These are phyloP conservation scores for Anoplolepis gracilipes DNA, from an alignment of 1,140 invertebrate genomes.

Conservation along the genomic window DNA sequence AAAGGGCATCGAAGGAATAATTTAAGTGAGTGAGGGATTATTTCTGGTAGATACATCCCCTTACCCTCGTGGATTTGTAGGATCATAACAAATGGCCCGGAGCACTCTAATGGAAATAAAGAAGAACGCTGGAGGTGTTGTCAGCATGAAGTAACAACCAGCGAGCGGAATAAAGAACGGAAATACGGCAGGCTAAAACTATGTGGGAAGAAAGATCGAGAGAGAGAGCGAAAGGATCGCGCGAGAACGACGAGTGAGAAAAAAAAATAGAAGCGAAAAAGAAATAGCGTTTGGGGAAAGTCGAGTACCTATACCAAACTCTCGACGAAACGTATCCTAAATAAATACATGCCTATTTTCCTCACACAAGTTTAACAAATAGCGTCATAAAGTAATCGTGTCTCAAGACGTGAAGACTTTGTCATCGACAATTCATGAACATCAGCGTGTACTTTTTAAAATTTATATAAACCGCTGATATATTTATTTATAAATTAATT, in stretches of 20 bases:
- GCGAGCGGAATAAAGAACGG: constrained; percentile 33
- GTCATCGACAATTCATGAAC: constrained; percentile 32
- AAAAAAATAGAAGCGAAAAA: constrained; percentile 54
- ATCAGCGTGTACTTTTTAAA: background rate
- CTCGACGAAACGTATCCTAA: constrained; percentile 71
- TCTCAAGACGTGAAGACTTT: background rate
- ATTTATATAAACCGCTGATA: background rate
- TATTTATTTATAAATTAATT: background rate
- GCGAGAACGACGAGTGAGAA: background rate
- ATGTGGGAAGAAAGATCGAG: background rate
- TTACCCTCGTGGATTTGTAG: constrained; percentile 43
- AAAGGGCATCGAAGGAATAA: constrained; percentile 70
- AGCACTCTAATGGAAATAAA: constrained; percentile 76
- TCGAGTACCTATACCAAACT: constrained; percentile 64
- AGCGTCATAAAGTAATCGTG: background rate
- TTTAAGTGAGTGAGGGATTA: constrained; percentile 73
- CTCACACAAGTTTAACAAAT: constrained; percentile 62
- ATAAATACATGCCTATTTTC: constrained; percentile 75
- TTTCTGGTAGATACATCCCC: constrained; percentile 40
- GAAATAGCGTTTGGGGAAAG: constrained; percentile 72
- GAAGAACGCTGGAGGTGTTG: constrained; percentile 70
- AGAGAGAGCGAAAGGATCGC: background rate
- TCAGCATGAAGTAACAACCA: constrained; percentile 55
- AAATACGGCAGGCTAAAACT: constrained; percentile 37
- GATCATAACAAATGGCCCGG: constrained; percentile 75